These are phyloP conservation scores for Lepilemur ruficaudatus DNA, from an alignment of 2,797 vertebrate species.

Conservation along the genomic window DNA sequence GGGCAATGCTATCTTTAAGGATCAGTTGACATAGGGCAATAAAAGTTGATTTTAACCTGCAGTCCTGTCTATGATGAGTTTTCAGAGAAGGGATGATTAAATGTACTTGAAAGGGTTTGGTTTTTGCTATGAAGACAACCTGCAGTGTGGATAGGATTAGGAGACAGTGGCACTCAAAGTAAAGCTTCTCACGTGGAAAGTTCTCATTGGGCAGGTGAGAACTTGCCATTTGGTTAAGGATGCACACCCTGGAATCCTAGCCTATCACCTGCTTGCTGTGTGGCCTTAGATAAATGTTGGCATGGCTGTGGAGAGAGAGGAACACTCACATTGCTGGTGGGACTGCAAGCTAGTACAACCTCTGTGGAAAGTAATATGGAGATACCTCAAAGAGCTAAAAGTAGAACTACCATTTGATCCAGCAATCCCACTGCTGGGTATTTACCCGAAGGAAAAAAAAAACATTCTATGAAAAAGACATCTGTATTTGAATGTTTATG, in stretches of 20 bases:
- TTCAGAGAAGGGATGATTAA: not conserved
- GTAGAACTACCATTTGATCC: too few species aligned
- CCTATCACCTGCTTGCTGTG: not conserved
- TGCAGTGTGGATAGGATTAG: too few species aligned
- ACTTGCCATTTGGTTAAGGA: accelerated
- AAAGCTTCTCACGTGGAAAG: not conserved
- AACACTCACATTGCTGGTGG: too few species aligned
- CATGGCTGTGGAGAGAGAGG: too few species aligned
- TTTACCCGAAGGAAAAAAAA: too few species aligned
- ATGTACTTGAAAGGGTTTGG: not conserved
- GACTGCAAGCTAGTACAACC: too few species aligned
- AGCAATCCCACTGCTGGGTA: too few species aligned
- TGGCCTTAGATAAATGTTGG: not conserved
- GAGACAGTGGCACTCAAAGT: not conserved
- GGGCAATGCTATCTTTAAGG: not conserved
- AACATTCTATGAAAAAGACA: too few species aligned
- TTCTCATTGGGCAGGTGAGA: not conserved
- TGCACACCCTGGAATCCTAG: accelerated
- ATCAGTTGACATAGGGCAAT: not conserved
- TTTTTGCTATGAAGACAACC: not conserved
- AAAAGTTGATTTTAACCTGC: not conserved
- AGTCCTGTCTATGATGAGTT: not conserved
- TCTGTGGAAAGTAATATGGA: too few species aligned
- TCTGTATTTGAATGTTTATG: too few species aligned
- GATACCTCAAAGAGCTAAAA: too few species aligned